Evolutionary conservation across 2,888 invertebrate genomes (phyloP), one percentile per base, ranked within the genome.

Genomic region (Diplolepis rosae): DNA sequence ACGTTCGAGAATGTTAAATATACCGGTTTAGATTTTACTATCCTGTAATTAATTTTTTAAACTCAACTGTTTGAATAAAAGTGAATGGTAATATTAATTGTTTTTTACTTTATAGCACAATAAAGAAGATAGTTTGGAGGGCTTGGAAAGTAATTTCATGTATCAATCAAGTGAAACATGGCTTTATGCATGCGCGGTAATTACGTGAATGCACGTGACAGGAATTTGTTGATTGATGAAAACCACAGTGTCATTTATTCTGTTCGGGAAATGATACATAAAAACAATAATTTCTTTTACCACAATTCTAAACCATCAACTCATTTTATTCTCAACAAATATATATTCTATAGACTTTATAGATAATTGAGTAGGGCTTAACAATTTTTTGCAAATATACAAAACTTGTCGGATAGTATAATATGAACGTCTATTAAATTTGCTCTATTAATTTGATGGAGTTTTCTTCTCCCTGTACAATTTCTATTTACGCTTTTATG

Each of bases 201-300:
- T 78, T 75, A 70, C 54, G 65, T 68, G 68, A 70, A 56, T 30
- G 24, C 24, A 24, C 71, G 73, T 72, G 71, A 71, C 70, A 65
- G 9, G 50, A 68, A 71, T 76, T 61, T 69, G 65, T 74, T 76
- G 68, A 71, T 75, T 74, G 22, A 72, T 45, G 66, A 65, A 69
- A 56, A 56, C 32, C 56, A 66, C 66, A 70, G 51, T 74, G 54
- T 77, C 73, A 70, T 80, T 78, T 70, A 71, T 72, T 68, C 69
- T 76, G 69, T 80, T 75, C 50, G 50, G n/a, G n/a, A 68, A 73
- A 72, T 65, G 77, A 73, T 7, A 15, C 1, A 1, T 2, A 42
- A 15, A 6, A 2, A 42, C n/a, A 42, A n/a, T 39, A 2, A 45
- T 42, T 42, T 42, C 15, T 42, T 42, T 7, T 2, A 6, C 35